These are phyloP conservation scores for Amblyopsis rosae DNA, from an alignment of 2,113 vertebrate genomes.

Conservation along the genomic window DNA sequence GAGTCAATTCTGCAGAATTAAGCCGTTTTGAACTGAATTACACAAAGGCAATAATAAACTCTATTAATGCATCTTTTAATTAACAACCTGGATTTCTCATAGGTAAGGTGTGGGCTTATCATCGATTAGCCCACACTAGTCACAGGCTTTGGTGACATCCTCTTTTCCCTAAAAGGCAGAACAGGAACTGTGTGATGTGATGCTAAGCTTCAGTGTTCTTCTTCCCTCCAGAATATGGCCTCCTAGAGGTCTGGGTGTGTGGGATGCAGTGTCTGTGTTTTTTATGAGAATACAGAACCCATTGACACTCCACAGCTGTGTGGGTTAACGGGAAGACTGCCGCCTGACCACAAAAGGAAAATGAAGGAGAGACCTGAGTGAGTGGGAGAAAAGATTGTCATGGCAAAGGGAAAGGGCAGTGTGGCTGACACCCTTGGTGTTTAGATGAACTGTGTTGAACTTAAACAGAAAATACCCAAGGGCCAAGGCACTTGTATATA, in stretches of 20 bases:
- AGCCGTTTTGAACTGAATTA: not conserved
- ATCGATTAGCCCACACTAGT: too few species aligned
- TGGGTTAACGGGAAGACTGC: conserved; percentile 6
- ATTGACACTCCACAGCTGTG: conserved; percentile 54
- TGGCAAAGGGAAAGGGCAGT: not conserved
- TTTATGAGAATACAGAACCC: conserved; percentile 15
- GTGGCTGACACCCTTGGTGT: not conserved
- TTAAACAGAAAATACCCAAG: not conserved
- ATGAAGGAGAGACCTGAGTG: conserved; percentile 11
- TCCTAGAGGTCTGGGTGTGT: conserved; percentile 3
- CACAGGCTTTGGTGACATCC: not conserved
- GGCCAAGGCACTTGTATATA: too few species aligned
- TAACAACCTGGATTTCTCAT: too few species aligned
- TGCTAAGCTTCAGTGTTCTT: not conserved
- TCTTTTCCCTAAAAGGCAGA: conserved; percentile 8
- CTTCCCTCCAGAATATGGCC: not conserved
- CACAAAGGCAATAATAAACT: not conserved
- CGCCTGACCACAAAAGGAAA: conserved; percentile 65
- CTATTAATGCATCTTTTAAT: too few species aligned
- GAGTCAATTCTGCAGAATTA: too few species aligned
- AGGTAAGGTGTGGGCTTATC: too few species aligned
- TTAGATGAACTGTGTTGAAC: not conserved
- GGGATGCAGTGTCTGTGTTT: not conserved
- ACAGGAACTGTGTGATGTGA: conserved; percentile 24
- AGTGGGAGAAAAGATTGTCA: conserved; percentile 25